A percentile compares a stretch with the other conserved stretches of the same genome.
Conservation (phyloP, 2,888 invertebrate genomes). For the Lasioglossum figueresi region DNA sequence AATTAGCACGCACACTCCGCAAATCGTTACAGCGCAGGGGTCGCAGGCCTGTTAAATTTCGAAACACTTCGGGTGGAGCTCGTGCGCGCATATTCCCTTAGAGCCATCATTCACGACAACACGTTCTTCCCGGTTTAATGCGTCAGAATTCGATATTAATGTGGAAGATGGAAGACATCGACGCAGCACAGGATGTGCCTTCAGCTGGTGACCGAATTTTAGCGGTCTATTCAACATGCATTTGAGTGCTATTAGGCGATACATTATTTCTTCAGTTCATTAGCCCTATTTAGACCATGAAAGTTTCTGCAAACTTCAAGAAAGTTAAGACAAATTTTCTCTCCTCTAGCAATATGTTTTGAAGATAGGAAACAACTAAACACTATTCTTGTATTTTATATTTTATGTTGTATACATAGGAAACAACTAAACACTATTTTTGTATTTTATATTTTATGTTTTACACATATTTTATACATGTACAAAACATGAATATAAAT, state of each 20-base stretch:
- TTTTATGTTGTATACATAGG: no score
- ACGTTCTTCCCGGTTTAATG: conserved; percentile 3
- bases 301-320: background rate
- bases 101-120: background rate
- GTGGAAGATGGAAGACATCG: conserved; percentile 5
- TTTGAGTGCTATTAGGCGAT: background rate
- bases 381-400: background rate
- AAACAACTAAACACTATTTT: background rate
- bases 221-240: background rate
- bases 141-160: conserved; percentile 1
- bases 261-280: background rate
- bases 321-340: background rate
- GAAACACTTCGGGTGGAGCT: conserved; percentile 14
- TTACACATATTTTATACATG: no score
- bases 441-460: background rate
- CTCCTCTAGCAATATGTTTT: background rate
- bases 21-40: conserved; percentile 22
- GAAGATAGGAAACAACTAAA: background rate
- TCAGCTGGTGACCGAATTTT: background rate
- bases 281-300: background rate
- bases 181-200: background rate
- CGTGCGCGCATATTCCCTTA: background rate
- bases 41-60: conserved; percentile 48
- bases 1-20: conserved; percentile 43
- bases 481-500: background rate